phyloP scores from a whole-genome alignment of 2,888 invertebrate genomes.

The Lomographa bimaculata region DNA sequence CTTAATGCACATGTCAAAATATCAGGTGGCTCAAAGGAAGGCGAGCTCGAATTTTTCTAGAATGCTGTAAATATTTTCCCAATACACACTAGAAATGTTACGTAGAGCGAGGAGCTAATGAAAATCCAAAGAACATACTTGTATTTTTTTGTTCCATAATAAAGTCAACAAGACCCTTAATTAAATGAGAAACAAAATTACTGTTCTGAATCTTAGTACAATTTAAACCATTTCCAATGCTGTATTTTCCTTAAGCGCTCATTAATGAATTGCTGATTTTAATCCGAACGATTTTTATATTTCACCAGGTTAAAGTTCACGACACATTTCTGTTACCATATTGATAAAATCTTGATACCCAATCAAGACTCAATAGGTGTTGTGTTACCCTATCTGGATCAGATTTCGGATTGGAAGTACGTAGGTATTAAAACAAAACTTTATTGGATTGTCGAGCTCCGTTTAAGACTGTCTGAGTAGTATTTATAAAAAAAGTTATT shows the following conservation, averaged over 20 bases:
- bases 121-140: no score
- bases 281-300: conserved; percentile 23
- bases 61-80: background rate
- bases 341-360: conserved; percentile 26
- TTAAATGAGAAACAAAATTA: no score
- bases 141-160: no score
- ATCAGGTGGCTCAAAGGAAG: conserved; percentile 7
- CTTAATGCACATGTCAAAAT: conserved; percentile 18
- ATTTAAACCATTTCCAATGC: conserved; percentile 11
- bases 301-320: conserved; percentile 29
- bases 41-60: background rate
- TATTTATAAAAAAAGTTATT: no score
- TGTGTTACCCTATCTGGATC: conserved; percentile 23
- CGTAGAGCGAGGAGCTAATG: no score
- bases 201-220: no score
- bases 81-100: no score
- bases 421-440: no score
- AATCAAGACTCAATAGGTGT: conserved; percentile 6
- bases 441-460: no score
- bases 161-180: no score
- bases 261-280: conserved; percentile 16
- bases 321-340: conserved; percentile 25
- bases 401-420: conserved; percentile 8
- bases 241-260: conserved; percentile 18
- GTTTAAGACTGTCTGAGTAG: no score